phyloP scores from a whole-genome alignment of 2,888 invertebrate genomes.

The Actias luna region DNA sequence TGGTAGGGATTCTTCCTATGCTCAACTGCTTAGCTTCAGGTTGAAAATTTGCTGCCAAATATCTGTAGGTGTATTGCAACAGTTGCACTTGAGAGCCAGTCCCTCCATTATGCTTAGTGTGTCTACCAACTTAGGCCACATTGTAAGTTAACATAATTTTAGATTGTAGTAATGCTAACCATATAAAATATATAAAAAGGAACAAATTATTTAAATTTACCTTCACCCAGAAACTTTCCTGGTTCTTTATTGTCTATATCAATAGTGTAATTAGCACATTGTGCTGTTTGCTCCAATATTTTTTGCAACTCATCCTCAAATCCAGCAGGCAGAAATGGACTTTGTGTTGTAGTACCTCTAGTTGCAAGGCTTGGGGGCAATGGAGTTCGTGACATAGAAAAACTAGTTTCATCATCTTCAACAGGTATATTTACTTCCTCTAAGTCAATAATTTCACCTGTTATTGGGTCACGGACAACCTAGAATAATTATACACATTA shows the following conservation, averaged over 20 bases:
- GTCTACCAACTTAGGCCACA: too few relatives aligned
- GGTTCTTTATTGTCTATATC: slow-evolving; percentile 64
- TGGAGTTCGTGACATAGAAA: slow-evolving; percentile 90
- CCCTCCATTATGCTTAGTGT: too few relatives aligned
- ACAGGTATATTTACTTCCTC: slow-evolving; percentile 78
- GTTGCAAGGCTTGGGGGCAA: slow-evolving; percentile 86
- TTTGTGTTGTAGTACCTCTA: slow-evolving; percentile 89
- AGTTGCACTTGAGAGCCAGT: too few relatives aligned
- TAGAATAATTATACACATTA: slow-evolving; percentile 36
- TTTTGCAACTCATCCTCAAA: slow-evolving; percentile 83
- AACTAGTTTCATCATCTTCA: slow-evolving; percentile 68
- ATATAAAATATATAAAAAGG: too few relatives aligned
- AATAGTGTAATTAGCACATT: slow-evolving; percentile 61
- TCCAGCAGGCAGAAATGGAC: slow-evolving; percentile 94
- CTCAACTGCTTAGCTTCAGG: too few relatives aligned
- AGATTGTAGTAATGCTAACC: too few relatives aligned
- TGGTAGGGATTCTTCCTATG: too few relatives aligned
- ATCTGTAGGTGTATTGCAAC: too few relatives aligned
- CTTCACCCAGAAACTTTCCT: slow-evolving; percentile 76
- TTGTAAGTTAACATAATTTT: too few relatives aligned
- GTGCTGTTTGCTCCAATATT: slow-evolving; percentile 59
- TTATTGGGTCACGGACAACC: slow-evolving; percentile 88
- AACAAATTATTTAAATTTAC: too few relatives aligned
- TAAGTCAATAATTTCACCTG: slow-evolving; percentile 86
- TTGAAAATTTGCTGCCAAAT: too few relatives aligned